phyloP scores from a whole-genome alignment of 2,888 invertebrate genomes.

The Mechanitis mazaeus region DNA sequence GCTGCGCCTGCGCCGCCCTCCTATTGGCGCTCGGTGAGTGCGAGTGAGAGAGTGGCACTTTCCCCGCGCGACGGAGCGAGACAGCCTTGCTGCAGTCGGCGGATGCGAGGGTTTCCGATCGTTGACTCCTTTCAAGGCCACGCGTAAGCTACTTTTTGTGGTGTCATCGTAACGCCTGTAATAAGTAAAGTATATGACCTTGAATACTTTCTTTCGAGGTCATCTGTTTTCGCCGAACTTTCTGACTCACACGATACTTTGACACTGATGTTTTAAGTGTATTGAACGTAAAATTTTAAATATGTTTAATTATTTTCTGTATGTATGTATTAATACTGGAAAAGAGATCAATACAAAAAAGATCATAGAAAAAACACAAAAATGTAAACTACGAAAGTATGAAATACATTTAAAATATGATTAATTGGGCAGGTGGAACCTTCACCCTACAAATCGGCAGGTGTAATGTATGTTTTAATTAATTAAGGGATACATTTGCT shows the following conservation, averaged over 20 bases:
- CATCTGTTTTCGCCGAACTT: slow-evolving; percentile 29
- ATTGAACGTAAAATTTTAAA: too few species aligned
- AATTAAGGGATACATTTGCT: slow-evolving; percentile 7
- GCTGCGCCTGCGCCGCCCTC: slow-evolving; percentile 63
- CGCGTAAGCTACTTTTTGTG: slow-evolving; percentile 61
- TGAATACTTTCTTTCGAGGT: slow-evolving; percentile 68
- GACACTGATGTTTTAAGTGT: too few species aligned
- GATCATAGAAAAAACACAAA: too few species aligned
- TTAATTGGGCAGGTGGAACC: slow-evolving; percentile 21
- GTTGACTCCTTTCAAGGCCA: slow-evolving; percentile 74
- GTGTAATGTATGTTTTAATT: slow-evolving; percentile 16
- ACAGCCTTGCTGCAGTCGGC: slow-evolving; percentile 53
- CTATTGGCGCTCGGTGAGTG: slow-evolving; percentile 53
- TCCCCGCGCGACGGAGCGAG: slow-evolving; percentile 41
- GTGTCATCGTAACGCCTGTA: slow-evolving; percentile 62
- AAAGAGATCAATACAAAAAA: too few species aligned
- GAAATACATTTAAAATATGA: too few species aligned
- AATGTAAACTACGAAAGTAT: too few species aligned
- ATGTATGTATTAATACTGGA: too few species aligned
- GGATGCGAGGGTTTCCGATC: slow-evolving; percentile 73
- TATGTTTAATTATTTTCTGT: too few species aligned
- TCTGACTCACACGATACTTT: slow-evolving; percentile 6
- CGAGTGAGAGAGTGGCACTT: slow-evolving; percentile 41
- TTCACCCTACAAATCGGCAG: slow-evolving; percentile 16
- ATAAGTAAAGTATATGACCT: slow-evolving; percentile 61